Base-by-base conservation (phyloP, 2,113 vertebrate species). In the Melanostigma gelatinosum region DNA sequence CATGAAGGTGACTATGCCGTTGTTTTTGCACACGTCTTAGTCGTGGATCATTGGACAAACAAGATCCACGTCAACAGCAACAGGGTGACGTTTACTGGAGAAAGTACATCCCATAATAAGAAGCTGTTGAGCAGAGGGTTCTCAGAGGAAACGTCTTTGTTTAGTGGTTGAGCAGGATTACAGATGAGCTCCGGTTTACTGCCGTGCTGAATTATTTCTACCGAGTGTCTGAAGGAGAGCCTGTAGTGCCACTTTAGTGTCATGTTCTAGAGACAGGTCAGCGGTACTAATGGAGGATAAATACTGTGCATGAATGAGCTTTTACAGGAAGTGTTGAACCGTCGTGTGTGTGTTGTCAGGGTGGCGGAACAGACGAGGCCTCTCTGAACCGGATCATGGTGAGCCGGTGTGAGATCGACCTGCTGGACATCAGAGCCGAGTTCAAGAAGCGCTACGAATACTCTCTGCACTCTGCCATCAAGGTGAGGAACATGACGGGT, bases 371-470 rank as follows among this genome's bases (percentile, higher is more conserved):
- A 0, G 87, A 95, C 58, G 96, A 97, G 80, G 71, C 70, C 18
- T 94, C 93, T 32, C 83, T 97, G 74, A 94, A 65, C 83, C 88
- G 96, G 82, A 92, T 97, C 84, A 93, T 96, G 93, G 95, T 96
- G 72, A 94, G 94, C 62, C 94, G 96, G 36, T 96, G 95, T 22
- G 96, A 97, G 92, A 86, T 94, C 18, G 96, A 97, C 82, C 92
- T 97, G 87, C 50, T 95, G 91, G 96, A 97, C 91, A 95, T 97
- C 90, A 95, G 91, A 81, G 83, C 81, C 0, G 95, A 95, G 88
- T 97, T 94, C 75, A 96, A 96, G 92, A 95, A 94, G 63, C 87
- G 90, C 3, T 95, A 89, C 63, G 65, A 92, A 12, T 52, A 80
- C 32, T 96, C 96, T 1, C 88, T 97, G 9, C 57, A 89, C 77